Evolutionary conservation across 2,888 invertebrate species (phyloP).

Genomic region (Rhagonycha fulva): DNA sequence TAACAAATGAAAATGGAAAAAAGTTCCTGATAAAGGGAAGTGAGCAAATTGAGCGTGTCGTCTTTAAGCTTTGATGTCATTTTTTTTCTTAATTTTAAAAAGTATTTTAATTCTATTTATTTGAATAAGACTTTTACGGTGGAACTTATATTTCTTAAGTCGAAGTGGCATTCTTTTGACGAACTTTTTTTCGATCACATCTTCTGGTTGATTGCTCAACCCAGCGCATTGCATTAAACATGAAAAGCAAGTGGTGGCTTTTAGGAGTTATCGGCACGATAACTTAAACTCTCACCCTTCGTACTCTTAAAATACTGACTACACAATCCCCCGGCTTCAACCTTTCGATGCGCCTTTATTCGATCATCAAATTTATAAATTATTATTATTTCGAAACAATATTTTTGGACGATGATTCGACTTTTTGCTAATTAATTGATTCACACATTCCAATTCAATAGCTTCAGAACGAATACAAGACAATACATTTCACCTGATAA

Average conservation of each 20-base stretch:
- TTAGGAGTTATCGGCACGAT: conserved; percentile 51
- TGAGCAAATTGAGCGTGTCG: background rate
- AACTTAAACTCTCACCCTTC: conserved; percentile 40
- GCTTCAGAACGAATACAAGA: background rate
- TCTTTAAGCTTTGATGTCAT: background rate
- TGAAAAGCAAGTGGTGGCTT: conserved; percentile 51
- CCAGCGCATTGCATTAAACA: conserved; percentile 52
- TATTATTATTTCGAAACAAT: background rate
- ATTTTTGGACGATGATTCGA: background rate
- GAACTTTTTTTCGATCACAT: conserved; percentile 33
- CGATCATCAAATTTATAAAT: background rate
- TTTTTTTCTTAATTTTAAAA: background rate
- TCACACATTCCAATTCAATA: background rate
- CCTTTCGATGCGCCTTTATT: conserved; percentile 1
- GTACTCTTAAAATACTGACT: conserved; percentile 20
- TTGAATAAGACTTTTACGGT: conserved; percentile 15
- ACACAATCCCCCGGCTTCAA: conserved; percentile 28
- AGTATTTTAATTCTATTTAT: conserved; percentile 10
- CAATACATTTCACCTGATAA: background rate
- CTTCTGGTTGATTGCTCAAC: conserved; percentile 46
- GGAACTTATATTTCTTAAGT: conserved; percentile 13
- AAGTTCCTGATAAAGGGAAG: background rate
- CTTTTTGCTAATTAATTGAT: background rate
- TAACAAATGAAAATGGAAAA: background rate
- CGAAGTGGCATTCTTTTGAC: conserved; percentile 29